phyloP scores from a whole-genome alignment of 2,113 vertebrate species.

The Danionella cerebrum region DNA sequence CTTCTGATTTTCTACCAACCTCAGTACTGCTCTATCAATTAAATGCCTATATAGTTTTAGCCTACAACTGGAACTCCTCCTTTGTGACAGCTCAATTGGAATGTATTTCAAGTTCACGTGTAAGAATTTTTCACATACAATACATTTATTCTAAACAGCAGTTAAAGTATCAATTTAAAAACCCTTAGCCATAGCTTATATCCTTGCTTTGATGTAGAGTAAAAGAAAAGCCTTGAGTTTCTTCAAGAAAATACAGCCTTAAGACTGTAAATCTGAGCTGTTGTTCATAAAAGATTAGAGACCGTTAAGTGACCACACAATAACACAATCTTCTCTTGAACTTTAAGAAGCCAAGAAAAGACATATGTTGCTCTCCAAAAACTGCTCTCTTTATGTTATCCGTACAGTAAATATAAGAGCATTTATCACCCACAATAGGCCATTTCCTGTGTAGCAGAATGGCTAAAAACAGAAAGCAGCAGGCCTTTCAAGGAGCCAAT shows the following conservation, averaged over 20 bases:
- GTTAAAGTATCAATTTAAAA: too few species aligned
- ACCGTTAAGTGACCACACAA: not conserved
- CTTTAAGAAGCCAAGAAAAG: not conserved
- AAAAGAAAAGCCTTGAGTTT: not conserved
- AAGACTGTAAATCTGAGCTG: not conserved
- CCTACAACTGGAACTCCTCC: too few species aligned
- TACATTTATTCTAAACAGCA: too few species aligned
- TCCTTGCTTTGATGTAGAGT: not conserved
- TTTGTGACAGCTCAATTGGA: slow-evolving; percentile 60
- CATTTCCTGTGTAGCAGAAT: not conserved
- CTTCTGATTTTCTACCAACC: slow-evolving; percentile 39
- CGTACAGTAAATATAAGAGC: slow-evolving; percentile 13
- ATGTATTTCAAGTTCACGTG: too few species aligned
- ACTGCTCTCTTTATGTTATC: slow-evolving; percentile 14
- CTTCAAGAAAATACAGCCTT: not conserved
- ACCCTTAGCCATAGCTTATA: too few species aligned
- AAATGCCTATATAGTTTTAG: slow-evolving; percentile 53
- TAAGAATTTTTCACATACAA: too few species aligned
- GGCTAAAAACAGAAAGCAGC: slow-evolving; percentile 5
- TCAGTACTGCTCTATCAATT: slow-evolving; percentile 52
- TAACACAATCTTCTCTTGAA: not conserved
- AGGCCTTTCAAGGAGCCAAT: not conserved
- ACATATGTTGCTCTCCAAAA: not conserved
- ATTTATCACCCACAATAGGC: slow-evolving; percentile 1
- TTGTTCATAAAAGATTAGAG: not conserved